Evolutionary conservation across 92 coral and sea anemone genomes (phyloP), one percentile per base, ranked within the genome.

Genomic region (Scolanthus callimorphus): DNA sequence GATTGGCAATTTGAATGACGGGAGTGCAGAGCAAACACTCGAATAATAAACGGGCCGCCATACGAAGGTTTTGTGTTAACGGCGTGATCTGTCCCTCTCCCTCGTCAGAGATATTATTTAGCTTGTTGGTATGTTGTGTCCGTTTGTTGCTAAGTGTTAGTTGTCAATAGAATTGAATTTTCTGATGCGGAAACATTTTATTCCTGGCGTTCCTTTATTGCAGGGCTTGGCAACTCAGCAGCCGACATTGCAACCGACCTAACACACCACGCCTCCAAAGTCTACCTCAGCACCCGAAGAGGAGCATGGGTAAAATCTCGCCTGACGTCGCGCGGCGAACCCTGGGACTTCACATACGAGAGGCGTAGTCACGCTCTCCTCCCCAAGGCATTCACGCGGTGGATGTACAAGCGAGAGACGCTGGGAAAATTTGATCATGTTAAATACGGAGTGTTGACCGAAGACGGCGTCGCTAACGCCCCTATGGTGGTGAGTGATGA

Each of bases 281-380:
- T 72, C 13, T 77, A 77, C 59, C 95, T 86, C 30, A 86, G 95
- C 58, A 82, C 89, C 44, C 89, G 86, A 48, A 67, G 95, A 81
- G 95, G 95, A 64, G 89, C 75, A 34, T 86, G 95, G 95, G 95
- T 86, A 29, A 67, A 71, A 27, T 86, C 95, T 22, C 76, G 95
- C 48, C 51, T 86, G 22, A 79, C 71, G 23, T 81, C 58, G 39
- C 85, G 59, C 21, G 89, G 95, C 11, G 37, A 71, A 34, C 95
- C 95, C 12, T 77, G 89, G 89, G 95, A 86, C 59, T 61, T 68
- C 46, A 67, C 57, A 60, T 51, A 53, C 24, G 85, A 82, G 50
- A 81, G 80, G 62, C 57, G 95, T 12, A 67, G 81, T 51, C 51
- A 53, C 25, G 67, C 70, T 23, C 49, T 20, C 56, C 62, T 79